Base-by-base conservation (phyloP, 1,140 invertebrate genomes). In the Tachypleus tridentatus region DNA sequence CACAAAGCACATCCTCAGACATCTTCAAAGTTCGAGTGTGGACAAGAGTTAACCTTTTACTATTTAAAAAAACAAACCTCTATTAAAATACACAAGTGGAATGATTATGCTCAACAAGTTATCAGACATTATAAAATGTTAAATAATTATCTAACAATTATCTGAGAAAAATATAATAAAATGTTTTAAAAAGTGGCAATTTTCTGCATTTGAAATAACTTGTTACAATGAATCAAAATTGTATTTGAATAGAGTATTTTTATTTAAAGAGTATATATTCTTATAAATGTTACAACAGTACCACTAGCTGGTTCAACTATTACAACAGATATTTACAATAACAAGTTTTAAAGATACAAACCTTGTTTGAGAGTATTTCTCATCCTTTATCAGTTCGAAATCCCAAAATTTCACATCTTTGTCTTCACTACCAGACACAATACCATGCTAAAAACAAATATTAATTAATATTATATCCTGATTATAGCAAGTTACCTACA, bases 361-460 rank as follows among this genome's bases (percentile, higher is more conserved):
- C 52, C 50, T 64, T 8, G 50, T 59, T 51, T 62, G 48, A 53
- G 58, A 57, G 48, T 66, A 57, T 29, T 63, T 59, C 10, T 60
- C 47, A 56, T 67, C 62, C 51, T 53, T 60, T 4, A 69, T 51
- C 0, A 97, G 77, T 76, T 97, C 90, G 78, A 95, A 97, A 66
- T 87, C 84, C 95, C 95, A 99, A 74, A 98, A 87, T 76, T 95
- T 96, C 0, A 97, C 86, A 0, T 86, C 88, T 70, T 89, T 85
- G 76, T 99, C 96, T 9, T 85, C 86, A 59, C 93, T 86, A 8
- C 92, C 93, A 60, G 88, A 87, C 5, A 87, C 85, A 73, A 93
- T 84, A 1, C 92, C 89, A 74, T 85, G 74, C 75, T 81, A 64
- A 51, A 11, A 29, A 29, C 29, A 29, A 29, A 29, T 29, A 29